phyloP scores from a whole-genome alignment of 2,113 vertebrate genomes.

The Thomomys bottae region DNA sequence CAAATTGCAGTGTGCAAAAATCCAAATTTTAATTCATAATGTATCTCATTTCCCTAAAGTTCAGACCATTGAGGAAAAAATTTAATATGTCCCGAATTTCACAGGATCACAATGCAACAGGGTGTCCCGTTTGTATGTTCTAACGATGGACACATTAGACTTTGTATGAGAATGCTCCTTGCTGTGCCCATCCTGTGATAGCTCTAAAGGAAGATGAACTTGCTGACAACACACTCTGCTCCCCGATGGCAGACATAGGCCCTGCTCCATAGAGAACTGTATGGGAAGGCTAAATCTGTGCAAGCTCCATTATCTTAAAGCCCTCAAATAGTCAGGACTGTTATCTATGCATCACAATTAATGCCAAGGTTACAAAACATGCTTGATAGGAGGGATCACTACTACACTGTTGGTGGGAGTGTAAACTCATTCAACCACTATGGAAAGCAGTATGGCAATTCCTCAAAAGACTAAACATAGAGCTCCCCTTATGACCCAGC shows the following conservation, averaged over 20 bases:
- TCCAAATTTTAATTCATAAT: conserved; percentile 2
- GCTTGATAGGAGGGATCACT: too few species aligned
- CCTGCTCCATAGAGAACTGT: conserved; percentile 54
- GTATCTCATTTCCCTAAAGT: conserved; percentile 23
- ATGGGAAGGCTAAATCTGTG: conserved; percentile 34
- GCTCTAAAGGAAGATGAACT: conserved; percentile 25
- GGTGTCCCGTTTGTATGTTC: conserved; percentile 3
- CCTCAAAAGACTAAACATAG: too few species aligned
- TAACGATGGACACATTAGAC: conserved; percentile 56
- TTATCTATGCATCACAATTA: conserved; percentile 28
- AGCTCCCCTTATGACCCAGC: too few species aligned
- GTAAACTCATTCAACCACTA: too few species aligned
- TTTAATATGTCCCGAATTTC: conserved; percentile 2
- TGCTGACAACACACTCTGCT: conserved; percentile 11
- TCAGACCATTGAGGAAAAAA: neutral
- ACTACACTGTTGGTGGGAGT: too few species aligned
- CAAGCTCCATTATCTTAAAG: conserved; percentile 43
- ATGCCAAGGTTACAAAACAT: conserved; percentile 44
- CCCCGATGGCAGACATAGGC: neutral
- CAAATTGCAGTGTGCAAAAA: conserved; percentile 53
- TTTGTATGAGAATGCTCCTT: conserved; percentile 47
- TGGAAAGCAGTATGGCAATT: too few species aligned
- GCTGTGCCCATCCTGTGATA: conserved; percentile 47
- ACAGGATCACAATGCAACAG: conserved; percentile 43
- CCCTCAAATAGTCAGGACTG: neutral